Conservation (phyloP, 2,888 invertebrate genomes). For the Nasonia oneida region DNA sequence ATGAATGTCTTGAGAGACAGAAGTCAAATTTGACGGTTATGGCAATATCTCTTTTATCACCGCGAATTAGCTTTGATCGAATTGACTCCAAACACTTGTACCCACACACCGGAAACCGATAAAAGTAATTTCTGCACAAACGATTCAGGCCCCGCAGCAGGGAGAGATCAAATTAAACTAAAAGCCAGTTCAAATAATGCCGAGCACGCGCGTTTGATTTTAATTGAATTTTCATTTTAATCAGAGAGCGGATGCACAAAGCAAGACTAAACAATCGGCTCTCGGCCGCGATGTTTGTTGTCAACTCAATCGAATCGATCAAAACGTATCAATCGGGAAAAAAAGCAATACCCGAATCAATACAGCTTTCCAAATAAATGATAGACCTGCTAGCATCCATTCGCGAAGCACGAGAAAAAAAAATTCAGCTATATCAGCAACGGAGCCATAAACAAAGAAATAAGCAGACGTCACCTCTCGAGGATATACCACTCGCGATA, state of each 20-base stretch:
- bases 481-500: conserved; percentile 6
- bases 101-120: neutral
- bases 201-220: neutral
- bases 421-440: neutral
- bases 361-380: neutral
- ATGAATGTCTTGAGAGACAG: neutral
- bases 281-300: too few relatives aligned
- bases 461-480: neutral
- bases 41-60: too few relatives aligned
- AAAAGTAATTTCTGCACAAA: neutral
- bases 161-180: neutral
- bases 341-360: neutral
- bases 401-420: conserved; percentile 1
- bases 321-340: too few relatives aligned
- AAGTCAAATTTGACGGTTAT: too few relatives aligned
- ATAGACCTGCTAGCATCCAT: neutral
- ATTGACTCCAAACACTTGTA: neutral
- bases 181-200: neutral
- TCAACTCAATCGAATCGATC: too few relatives aligned
- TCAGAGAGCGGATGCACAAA: neutral
- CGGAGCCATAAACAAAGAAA: neutral
- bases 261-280: too few relatives aligned
- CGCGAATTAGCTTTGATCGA: neutral
- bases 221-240: neutral
- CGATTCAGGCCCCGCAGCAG: neutral